Evolutionary conservation across 23 tunicate species (phyloP).

Genomic region (Styela clava): DNA sequence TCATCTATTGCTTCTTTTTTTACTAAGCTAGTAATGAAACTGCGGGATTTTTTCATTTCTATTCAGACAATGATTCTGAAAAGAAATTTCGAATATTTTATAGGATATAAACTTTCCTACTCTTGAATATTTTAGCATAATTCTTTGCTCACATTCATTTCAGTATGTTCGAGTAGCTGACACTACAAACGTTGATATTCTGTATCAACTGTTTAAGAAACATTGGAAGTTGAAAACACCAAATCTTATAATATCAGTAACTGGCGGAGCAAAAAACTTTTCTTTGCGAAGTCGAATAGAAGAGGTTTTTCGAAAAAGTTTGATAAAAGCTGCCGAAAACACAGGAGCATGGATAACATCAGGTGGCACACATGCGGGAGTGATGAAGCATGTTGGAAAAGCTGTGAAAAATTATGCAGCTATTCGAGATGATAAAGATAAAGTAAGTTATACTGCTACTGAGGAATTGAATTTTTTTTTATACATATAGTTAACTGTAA

Average conservation of each 20-base stretch:
- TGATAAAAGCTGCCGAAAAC: conserved; percentile 77
- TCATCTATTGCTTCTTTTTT: too few species aligned
- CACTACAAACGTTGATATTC: conserved; percentile 5
- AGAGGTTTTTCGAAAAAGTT: conserved; percentile 59
- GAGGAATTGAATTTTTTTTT: too few species aligned
- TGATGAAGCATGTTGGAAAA: conserved; percentile 95
- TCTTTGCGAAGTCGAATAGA: conserved; percentile 47
- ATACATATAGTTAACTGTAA: too few species aligned
- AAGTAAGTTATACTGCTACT: too few species aligned
- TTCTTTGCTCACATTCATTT: too few species aligned
- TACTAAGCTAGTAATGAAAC: too few species aligned
- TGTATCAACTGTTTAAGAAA: conserved; percentile 31
- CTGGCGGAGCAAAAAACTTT: conserved; percentile 88
- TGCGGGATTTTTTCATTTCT: too few species aligned
- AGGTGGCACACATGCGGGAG: conserved; percentile 93
- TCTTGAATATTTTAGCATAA: too few species aligned
- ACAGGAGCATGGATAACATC: conserved; percentile 97
- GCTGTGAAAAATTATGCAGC: conserved; percentile 75
- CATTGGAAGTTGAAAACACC: conserved; percentile 69
- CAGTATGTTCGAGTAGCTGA: conserved; percentile 23
- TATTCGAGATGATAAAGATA: conserved; percentile 31
- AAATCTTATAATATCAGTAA: conserved; percentile 83
- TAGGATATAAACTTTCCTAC: too few species aligned
- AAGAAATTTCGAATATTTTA: too few species aligned
- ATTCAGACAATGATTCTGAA: too few species aligned